Evolutionary conservation across 2,888 invertebrate genomes (phyloP).

Genomic region (Nebria brevicollis): DNA sequence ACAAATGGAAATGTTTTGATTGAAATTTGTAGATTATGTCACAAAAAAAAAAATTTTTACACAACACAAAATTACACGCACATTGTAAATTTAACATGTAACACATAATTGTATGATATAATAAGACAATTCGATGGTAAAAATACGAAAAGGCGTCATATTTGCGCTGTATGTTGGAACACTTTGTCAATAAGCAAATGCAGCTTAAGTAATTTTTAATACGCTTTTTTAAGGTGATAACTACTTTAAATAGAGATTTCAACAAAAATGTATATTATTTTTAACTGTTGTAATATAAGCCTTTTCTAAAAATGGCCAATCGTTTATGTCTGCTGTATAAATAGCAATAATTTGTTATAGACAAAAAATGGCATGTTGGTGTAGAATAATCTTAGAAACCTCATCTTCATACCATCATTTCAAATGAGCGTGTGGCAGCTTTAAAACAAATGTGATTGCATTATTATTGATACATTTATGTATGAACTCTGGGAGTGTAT

Average conservation of each 20-base stretch:
- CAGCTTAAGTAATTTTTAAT: constrained; percentile 20
- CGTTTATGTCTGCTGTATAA: constrained; percentile 32
- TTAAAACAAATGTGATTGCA: constrained; percentile 27
- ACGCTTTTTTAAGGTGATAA: constrained; percentile 26
- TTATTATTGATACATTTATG: constrained; percentile 19
- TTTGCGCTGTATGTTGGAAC: background rate
- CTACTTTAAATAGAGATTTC: constrained; percentile 29
- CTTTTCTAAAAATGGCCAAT: constrained; percentile 15
- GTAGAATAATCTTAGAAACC: constrained; percentile 20
- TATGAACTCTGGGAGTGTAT: background rate
- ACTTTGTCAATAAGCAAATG: background rate
- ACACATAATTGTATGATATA: background rate
- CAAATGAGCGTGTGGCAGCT: constrained; percentile 11
- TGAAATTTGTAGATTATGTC: too few species aligned
- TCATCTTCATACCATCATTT: constrained; percentile 29
- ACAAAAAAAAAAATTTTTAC: too few species aligned
- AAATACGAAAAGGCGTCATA: background rate
- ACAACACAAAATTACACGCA: too few species aligned
- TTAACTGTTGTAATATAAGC: constrained; percentile 29
- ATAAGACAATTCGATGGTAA: too few species aligned
- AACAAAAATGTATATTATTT: constrained; percentile 16
- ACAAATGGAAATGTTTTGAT: background rate
- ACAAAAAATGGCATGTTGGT: constrained; percentile 23
- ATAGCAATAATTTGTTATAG: constrained; percentile 44
- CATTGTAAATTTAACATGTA: too few species aligned